Percentiles rank a stretch among this genome's conserved stretches.
These are phyloP conservation scores for Anagrus nilaparvatae DNA, from an alignment of 1,140 invertebrate genomes.

Conservation along the genomic window DNA sequence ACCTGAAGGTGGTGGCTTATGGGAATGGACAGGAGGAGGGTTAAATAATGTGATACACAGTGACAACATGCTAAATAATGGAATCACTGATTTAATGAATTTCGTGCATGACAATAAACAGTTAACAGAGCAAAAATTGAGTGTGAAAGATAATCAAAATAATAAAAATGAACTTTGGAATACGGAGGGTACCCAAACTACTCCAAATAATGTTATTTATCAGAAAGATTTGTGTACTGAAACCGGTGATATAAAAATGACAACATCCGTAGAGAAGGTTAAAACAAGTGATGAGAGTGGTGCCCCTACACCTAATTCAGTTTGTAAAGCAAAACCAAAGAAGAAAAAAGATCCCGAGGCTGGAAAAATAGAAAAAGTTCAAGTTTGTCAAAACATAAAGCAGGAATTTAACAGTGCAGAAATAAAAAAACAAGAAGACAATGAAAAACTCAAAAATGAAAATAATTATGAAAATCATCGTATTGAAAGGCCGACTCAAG, in stretches of 20 bases:
- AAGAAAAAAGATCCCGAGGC: too few species aligned
- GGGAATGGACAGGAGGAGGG: constrained; percentile 41
- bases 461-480: neutral
- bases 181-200: too few species aligned
- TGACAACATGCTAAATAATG: constrained; percentile 23
- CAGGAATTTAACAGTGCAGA: neutral
- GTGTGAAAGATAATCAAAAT: constrained; percentile 2
- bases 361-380: too few species aligned
- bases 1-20: constrained; percentile 71
- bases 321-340: too few species aligned
- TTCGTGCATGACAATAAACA: constrained; percentile 26
- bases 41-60: constrained; percentile 23
- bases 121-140: constrained; percentile 7
- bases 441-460: neutral
- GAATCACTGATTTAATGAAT: constrained; percentile 40
- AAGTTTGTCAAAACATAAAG: neutral
- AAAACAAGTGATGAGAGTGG: too few species aligned
- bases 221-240: too few species aligned
- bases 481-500: constrained; percentile 49
- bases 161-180: too few species aligned
- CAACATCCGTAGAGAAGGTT: too few species aligned
- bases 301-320: too few species aligned
- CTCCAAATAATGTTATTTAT: too few species aligned
- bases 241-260: too few species aligned
- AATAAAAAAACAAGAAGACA: constrained; percentile 1